These are phyloP conservation scores for Corythaeola cristata DNA, from an alignment of 2,113 vertebrate genomes.

Conservation along the genomic window DNA sequence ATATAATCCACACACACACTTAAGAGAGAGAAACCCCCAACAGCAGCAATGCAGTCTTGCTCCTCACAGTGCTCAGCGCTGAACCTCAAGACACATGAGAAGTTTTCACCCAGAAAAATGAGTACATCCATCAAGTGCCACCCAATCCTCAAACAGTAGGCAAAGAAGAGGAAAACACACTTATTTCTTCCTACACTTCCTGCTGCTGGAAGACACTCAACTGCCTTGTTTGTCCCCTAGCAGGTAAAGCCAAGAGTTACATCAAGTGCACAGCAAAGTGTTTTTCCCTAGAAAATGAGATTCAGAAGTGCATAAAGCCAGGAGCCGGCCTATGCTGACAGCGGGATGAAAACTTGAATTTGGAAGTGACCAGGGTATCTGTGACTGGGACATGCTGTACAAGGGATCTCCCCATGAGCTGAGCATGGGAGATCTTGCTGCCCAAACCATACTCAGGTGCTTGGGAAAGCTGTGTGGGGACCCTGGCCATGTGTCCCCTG, in stretches of 20 bases:
- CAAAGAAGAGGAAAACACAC: neutral
- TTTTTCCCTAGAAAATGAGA: neutral
- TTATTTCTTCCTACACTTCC: neutral
- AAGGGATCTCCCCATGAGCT: neutral
- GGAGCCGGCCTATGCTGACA: neutral
- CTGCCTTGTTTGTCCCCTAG: neutral
- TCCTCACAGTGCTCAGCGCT: neutral
- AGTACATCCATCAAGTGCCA: fast-evolving
- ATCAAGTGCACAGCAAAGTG: neutral
- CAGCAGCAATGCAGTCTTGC: neutral
- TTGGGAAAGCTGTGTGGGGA: neutral
- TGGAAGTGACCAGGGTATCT: neutral
- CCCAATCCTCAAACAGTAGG: neutral
- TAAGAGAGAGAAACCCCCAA: neutral
- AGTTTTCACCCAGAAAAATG: neutral
- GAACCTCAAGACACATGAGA: neutral
- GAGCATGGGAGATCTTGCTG: neutral
- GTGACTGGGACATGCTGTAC: fast-evolving
- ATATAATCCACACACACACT: neutral
- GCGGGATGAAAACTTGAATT: neutral
- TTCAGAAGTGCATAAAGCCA: neutral
- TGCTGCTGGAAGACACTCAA: neutral
- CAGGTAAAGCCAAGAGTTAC: neutral
- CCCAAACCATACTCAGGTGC: neutral
- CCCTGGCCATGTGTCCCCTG: fast-evolving